These are phyloP conservation scores for Nipponia nippon DNA, from an alignment of 2,113 vertebrate genomes.

Conservation along the genomic window DNA sequence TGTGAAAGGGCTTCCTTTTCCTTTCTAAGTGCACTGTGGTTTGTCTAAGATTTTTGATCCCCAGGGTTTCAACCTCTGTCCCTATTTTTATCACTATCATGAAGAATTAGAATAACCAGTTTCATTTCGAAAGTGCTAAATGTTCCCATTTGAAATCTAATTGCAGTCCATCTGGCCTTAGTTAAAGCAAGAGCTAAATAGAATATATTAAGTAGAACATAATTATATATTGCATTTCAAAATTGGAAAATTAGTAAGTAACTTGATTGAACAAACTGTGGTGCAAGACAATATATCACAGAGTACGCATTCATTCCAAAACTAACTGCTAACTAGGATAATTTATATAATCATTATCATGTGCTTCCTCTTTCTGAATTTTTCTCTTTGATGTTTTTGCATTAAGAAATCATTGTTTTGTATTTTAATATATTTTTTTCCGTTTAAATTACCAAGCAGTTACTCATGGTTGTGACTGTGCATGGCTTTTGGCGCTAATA, in stretches of 20 bases:
- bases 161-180: slow-evolving; percentile 6
- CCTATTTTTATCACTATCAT: background rate
- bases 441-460: background rate
- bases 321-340: slow-evolving; percentile 6
- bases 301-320: background rate
- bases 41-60: background rate
- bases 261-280: background rate
- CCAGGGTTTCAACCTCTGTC: background rate
- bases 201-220: slow-evolving; percentile 12
- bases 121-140: background rate
- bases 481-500: background rate
- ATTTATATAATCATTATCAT: slow-evolving; percentile 8
- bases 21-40: background rate
- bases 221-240: background rate
- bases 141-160: slow-evolving; percentile 1
- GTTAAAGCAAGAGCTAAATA: background rate
- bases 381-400: slow-evolving; percentile 3
- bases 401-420: slow-evolving; percentile 3
- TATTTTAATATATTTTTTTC: slow-evolving; percentile 5
- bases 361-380: background rate
- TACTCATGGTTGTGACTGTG: background rate
- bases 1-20: background rate
- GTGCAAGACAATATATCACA: background rate
- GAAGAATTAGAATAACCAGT: background rate
- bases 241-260: slow-evolving; percentile 20